Conservation (phyloP, 2,888 invertebrate genomes). For the Agonopterix arenella region DNA sequence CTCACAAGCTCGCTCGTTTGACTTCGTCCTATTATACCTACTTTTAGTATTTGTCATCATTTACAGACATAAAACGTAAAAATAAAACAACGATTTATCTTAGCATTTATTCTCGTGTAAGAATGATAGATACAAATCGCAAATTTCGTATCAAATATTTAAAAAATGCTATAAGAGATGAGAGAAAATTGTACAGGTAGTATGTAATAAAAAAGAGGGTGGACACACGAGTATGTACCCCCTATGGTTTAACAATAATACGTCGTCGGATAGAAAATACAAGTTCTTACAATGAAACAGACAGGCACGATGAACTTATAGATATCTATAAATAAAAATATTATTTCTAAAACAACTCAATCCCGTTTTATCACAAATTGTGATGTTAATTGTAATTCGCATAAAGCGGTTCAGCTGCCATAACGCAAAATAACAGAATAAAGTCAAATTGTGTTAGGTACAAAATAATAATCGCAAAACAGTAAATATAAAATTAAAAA, state of each 20-base stretch:
- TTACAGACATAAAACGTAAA: constrained; percentile 1
- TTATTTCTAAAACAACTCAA: constrained; percentile 37
- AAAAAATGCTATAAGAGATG: constrained; percentile 56
- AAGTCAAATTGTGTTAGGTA: constrained; percentile 12
- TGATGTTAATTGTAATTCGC: constrained; percentile 47
- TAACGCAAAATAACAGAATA: constrained; percentile 13
- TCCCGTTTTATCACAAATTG: constrained; percentile 57
- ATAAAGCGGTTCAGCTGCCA: constrained; percentile 39
- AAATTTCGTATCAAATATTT: constrained; percentile 68
- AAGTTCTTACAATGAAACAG: constrained; percentile 28
- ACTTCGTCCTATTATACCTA: no score
- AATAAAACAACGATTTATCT: constrained; percentile 35
- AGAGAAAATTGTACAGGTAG: constrained; percentile 56
- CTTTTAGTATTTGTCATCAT: no score
- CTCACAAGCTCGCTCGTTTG: no score
- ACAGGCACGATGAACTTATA: constrained; percentile 61
- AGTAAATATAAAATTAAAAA: constrained; percentile 34
- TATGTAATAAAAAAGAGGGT: constrained; percentile 26
- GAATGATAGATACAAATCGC: constrained; percentile 68
- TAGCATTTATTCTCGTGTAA: constrained; percentile 67
- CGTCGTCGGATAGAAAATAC: constrained; percentile 9
- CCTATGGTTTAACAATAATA: background rate
- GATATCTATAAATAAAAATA: constrained; percentile 40
- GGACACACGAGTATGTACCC: background rate
- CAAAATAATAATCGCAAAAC: constrained; percentile 23